Conservation (phyloP, 1,140 invertebrate species). For the Phthorimaea operculella region DNA sequence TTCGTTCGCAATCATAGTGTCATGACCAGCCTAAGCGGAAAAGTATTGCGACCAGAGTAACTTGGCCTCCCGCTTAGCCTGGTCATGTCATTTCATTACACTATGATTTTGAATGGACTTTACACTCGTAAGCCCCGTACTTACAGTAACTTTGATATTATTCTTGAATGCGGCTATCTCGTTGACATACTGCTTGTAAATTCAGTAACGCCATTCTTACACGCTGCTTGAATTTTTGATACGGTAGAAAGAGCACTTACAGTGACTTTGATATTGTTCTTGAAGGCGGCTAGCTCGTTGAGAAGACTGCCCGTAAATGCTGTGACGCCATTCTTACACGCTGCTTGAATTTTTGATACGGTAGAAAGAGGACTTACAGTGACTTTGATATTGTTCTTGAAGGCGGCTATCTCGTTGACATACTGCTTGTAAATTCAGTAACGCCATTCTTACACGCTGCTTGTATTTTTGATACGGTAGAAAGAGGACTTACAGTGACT, state of each 20-base stretch:
- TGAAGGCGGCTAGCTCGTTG: conserved; percentile 71
- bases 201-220: conserved; percentile 77
- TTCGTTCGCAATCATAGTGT: too few relatives aligned
- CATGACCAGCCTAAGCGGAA: too few relatives aligned
- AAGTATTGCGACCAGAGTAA: too few relatives aligned
- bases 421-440: conserved; percentile 72
- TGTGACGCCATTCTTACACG: conserved; percentile 77
- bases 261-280: conserved; percentile 74
- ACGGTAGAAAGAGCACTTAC: conserved; percentile 62
- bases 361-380: conserved; percentile 69
- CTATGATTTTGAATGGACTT: too few relatives aligned
- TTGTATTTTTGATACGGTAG: conserved; percentile 72
- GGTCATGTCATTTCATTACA: too few relatives aligned
- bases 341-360: conserved; percentile 73
- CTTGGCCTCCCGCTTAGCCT: too few relatives aligned
- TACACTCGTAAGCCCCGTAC: too few relatives aligned
- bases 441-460: conserved; percentile 76
- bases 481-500: conserved; percentile 70
- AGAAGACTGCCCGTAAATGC: conserved; percentile 73
- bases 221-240: conserved; percentile 73
- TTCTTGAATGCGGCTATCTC: conserved; percentile 71
- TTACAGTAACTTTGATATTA: conserved; percentile 76
- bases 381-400: conserved; percentile 73
- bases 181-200: conserved; percentile 72
- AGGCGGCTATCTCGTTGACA: conserved; percentile 72